Evolutionary conservation across 2,888 invertebrate species (phyloP).

Genomic region (Drosophila demipolita): DNA sequence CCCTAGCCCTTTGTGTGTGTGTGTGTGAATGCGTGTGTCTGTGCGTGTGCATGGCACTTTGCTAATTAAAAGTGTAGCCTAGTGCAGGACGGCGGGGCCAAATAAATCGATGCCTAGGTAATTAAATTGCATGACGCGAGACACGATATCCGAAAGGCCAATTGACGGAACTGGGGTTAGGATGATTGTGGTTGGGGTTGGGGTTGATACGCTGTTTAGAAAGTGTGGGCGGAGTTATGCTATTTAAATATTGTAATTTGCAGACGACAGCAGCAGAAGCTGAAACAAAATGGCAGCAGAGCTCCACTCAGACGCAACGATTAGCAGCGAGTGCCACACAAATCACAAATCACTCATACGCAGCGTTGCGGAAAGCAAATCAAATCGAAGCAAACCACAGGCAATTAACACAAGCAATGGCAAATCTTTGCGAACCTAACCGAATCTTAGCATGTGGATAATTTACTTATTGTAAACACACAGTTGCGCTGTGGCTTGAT

Average conservation of each 20-base stretch:
- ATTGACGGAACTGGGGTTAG: not conserved
- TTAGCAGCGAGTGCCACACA: conserved; percentile 36
- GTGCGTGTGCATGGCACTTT: conserved; percentile 77
- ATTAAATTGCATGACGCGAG: conserved; percentile 76
- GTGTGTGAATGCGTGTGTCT: conserved; percentile 29
- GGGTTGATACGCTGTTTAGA: not conserved
- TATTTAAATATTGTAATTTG: conserved; percentile 72
- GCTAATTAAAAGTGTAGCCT: conserved; percentile 77
- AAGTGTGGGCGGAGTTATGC: not conserved
- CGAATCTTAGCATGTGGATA: conserved; percentile 6
- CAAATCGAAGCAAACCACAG: not conserved
- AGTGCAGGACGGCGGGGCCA: conserved; percentile 60
- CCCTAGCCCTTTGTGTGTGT: not conserved
- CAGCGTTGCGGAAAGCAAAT: conserved; percentile 19
- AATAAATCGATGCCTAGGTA: conserved; percentile 79
- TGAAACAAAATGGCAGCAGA: conserved; percentile 25
- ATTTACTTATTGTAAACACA: not conserved
- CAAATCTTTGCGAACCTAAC: not conserved
- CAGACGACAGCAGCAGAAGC: conserved; percentile 47
- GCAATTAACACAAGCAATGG: not conserved
- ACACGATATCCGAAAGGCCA: conserved; percentile 42
- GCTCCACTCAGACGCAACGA: conserved; percentile 19
- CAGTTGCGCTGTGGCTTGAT: not conserved
- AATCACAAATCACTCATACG: conserved; percentile 62
- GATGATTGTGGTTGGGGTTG: too few species aligned